Evolutionary conservation across 1,140 invertebrate species (phyloP).

Genomic region (Pogonus chalceus): DNA sequence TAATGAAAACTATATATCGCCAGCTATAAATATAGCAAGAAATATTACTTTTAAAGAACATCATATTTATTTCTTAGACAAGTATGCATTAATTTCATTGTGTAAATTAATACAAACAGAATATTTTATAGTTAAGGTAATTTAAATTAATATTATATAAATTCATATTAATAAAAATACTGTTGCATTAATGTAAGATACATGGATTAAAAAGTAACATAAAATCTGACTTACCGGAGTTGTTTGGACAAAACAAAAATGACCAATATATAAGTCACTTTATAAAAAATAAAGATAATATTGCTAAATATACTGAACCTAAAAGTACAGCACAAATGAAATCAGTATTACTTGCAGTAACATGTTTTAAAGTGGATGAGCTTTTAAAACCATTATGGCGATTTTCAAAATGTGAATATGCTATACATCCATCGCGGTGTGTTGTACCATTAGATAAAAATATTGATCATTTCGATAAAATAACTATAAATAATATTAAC

Average conservation of each 20-base stretch:
- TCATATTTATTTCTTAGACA: background rate
- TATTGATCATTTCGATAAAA: background rate
- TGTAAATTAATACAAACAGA: background rate
- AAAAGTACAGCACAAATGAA: background rate
- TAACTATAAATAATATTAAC: background rate
- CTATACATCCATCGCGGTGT: background rate
- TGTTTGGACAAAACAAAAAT: background rate
- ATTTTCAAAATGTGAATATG: background rate
- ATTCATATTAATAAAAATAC: background rate
- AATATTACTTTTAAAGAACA: background rate
- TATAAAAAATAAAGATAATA: background rate
- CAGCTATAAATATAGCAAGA: background rate
- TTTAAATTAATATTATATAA: background rate
- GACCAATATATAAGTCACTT: background rate
- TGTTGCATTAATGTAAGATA: background rate
- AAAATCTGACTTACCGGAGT: no score
- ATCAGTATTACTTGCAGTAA: background rate
- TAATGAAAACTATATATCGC: background rate
- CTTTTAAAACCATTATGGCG: background rate
- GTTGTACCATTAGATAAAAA: no score
- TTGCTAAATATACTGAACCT: background rate
- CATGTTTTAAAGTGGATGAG: background rate
- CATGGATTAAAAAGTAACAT: background rate
- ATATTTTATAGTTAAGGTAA: background rate
- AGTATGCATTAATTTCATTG: background rate